These are phyloP conservation scores for Oncopeltus fasciatus DNA, from an alignment of 1,140 invertebrate genomes.

Conservation along the genomic window DNA sequence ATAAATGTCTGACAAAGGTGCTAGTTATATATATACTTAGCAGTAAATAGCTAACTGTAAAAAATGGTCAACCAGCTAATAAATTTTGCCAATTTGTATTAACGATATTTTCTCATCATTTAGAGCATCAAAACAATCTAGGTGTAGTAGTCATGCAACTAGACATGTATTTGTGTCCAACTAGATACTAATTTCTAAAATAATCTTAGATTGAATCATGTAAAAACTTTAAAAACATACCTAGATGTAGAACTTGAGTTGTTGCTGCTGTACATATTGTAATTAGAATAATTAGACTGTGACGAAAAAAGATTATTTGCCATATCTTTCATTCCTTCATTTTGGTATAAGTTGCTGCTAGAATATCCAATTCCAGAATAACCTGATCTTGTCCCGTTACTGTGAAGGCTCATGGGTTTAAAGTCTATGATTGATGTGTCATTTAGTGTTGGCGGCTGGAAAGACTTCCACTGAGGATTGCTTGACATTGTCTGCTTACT, in stretches of 20 bases:
- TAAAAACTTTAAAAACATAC: neutral
- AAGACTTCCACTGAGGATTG: conserved; percentile 83
- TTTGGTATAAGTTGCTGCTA: conserved; percentile 19
- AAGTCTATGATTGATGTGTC: conserved; percentile 54
- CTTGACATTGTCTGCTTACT: conserved; percentile 52
- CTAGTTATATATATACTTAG: too few relatives aligned
- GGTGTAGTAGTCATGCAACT: too few relatives aligned
- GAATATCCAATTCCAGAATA: conserved; percentile 44
- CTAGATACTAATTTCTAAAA: too few relatives aligned
- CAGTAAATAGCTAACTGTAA: too few relatives aligned
- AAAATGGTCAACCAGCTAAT: too few relatives aligned
- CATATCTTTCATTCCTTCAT: conserved; percentile 23
- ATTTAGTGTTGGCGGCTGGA: conserved; percentile 67
- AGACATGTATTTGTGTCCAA: too few relatives aligned
- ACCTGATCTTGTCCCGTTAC: conserved; percentile 9
- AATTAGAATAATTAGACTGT: conserved; percentile 19
- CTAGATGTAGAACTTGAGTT: conserved; percentile 14
- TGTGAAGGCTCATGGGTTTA: conserved; percentile 36
- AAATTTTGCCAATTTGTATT: too few relatives aligned
- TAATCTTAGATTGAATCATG: too few relatives aligned
- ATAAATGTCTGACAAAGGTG: too few relatives aligned
- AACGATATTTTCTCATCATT: too few relatives aligned
- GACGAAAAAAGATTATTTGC: conserved; percentile 24
- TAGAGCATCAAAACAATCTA: too few relatives aligned
- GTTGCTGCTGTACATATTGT: conserved; percentile 21